These are phyloP conservation scores for Thamnophis sirtalis DNA, from an alignment of 2,113 vertebrate genomes.

Conservation along the genomic window DNA sequence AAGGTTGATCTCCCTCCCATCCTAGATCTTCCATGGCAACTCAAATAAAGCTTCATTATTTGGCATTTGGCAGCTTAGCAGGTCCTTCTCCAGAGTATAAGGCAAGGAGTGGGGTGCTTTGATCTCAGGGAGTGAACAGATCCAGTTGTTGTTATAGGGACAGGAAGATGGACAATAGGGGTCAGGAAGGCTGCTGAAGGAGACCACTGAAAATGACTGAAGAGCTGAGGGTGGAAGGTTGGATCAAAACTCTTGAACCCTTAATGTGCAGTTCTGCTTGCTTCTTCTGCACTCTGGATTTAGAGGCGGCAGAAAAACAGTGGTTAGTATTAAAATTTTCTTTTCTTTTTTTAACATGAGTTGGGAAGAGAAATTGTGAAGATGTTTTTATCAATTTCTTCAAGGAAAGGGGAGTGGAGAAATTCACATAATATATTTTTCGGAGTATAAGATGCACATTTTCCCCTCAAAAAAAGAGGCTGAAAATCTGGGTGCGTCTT, in stretches of 20 bases:
- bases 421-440: neutral
- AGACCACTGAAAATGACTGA: neutral
- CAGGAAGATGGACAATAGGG: neutral
- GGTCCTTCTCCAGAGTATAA: neutral
- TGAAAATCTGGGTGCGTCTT: too few relatives aligned
- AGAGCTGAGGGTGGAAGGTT: neutral
- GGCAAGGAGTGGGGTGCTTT: neutral
- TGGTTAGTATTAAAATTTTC: neutral
- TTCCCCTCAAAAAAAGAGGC: too few relatives aligned
- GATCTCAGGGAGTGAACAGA: neutral
- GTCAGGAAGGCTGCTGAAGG: neutral
- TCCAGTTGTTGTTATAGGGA: neutral
- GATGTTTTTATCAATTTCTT: neutral
- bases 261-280: neutral
- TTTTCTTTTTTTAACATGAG: neutral
- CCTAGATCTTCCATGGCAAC: conserved; percentile 65
- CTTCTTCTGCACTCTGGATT: neutral
- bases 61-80: conserved; percentile 46
- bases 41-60: conserved; percentile 52
- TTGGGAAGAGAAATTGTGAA: neutral
- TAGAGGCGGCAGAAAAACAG: neutral
- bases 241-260: neutral
- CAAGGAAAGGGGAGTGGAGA: accelerated
- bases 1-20: conserved; percentile 46
- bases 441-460: too few relatives aligned